Evolutionary conservation across 2,888 invertebrate species (phyloP).

Genomic region (Callimorpha dominula): DNA sequence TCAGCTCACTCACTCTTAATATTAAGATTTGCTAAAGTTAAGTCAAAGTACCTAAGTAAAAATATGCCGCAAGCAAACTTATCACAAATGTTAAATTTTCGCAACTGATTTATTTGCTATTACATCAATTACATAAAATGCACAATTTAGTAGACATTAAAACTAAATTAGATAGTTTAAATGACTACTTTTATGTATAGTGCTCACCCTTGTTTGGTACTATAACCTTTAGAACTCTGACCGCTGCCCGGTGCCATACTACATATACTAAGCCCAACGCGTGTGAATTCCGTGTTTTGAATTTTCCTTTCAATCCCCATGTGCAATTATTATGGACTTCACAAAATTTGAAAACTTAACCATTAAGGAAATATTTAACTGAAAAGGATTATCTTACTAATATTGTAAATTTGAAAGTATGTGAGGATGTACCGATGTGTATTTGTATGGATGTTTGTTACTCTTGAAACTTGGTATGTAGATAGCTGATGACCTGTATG

Average conservation of each 20-base stretch:
- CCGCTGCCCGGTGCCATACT: slow-evolving; percentile 1
- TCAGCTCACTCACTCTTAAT: too few species aligned
- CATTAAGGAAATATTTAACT: not conserved
- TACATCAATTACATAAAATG: not conserved
- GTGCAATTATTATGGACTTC: not conserved
- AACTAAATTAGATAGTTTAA: slow-evolving; percentile 4
- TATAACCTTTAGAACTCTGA: slow-evolving; percentile 6
- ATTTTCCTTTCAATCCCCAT: not conserved
- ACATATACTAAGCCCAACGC: too few species aligned
- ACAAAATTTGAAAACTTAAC: not conserved
- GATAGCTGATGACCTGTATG: too few species aligned
- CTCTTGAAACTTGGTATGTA: too few species aligned
- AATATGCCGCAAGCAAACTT: too few species aligned
- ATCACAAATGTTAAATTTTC: not conserved
- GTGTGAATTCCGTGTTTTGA: not conserved
- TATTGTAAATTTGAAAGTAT: too few species aligned
- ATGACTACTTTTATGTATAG: not conserved
- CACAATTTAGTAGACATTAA: slow-evolving; percentile 3
- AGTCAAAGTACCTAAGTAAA: too few species aligned
- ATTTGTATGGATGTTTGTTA: too few species aligned
- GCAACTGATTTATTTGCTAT: not conserved
- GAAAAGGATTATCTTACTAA: not conserved
- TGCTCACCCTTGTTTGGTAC: not conserved
- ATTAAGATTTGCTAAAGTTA: too few species aligned
- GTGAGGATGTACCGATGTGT: too few species aligned